Evolutionary conservation across 2,888 invertebrate genomes (phyloP).

Genomic region (Lithophane socia): DNA sequence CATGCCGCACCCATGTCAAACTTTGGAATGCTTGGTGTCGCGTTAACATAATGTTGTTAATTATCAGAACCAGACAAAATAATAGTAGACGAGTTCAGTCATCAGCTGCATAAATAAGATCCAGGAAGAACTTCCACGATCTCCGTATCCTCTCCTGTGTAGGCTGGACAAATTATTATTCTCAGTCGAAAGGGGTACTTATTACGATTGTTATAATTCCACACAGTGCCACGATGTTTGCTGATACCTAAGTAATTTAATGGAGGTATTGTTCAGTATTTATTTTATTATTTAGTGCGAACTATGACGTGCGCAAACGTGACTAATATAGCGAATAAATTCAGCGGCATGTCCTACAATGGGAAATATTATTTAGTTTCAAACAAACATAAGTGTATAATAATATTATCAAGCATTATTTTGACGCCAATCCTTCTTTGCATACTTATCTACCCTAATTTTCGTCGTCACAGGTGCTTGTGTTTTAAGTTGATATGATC

Average conservation of each 20-base stretch:
- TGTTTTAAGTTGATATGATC: not conserved
- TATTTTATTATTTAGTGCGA: constrained; percentile 21
- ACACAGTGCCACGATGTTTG: not conserved
- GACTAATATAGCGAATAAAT: constrained; percentile 19
- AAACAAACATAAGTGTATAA: not conserved
- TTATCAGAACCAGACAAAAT: not conserved
- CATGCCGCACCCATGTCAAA: not conserved
- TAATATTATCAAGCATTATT: not conserved
- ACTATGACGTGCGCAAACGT: constrained; percentile 19
- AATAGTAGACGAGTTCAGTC: not conserved
- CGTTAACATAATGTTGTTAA: not conserved
- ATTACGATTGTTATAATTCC: not conserved
- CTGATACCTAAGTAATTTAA: not conserved
- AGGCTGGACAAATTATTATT: not conserved
- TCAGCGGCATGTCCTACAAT: constrained; percentile 13
- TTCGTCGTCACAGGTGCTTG: not conserved
- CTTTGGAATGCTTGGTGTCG: not conserved
- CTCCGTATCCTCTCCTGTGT: not conserved
- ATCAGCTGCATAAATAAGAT: constrained; percentile 2
- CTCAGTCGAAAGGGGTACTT: not conserved
- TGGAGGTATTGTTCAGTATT: constrained; percentile 10
- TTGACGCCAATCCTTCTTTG: not conserved
- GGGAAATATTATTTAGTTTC: not conserved
- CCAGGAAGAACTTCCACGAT: not conserved
- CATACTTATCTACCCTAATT: no score